Evolutionary conservation across 2,113 vertebrate species (phyloP).

Genomic region (Elephas maximus): DNA sequence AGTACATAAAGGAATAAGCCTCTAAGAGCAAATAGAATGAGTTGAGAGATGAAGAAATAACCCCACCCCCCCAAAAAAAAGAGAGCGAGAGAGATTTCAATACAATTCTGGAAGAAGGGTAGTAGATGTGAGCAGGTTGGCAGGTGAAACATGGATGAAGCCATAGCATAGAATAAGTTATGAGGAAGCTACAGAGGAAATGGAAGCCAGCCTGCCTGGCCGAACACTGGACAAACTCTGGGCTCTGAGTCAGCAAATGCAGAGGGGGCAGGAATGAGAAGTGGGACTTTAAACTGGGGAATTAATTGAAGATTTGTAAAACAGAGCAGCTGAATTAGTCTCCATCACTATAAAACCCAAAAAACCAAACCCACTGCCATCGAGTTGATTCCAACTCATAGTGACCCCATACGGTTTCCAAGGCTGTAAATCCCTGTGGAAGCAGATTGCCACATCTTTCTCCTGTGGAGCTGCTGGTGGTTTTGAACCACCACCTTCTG

Average conservation of each 20-base stretch:
- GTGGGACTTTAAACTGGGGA: conserved; percentile 43
- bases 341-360: not conserved
- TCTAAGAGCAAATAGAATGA: conserved; percentile 43
- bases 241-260: conserved; percentile 66
- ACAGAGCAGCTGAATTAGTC: conserved; percentile 47
- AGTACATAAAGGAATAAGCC: conserved; percentile 22
- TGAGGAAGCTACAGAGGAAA: conserved; percentile 27
- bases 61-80: not conserved
- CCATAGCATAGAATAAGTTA: conserved; percentile 41
- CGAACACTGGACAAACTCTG: conserved; percentile 64
- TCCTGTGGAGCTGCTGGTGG: no score
- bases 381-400: no score
- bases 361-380: no score
- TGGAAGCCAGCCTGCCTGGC: conserved; percentile 14
- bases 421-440: no score
- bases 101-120: conserved; percentile 35
- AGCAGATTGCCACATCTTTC: no score
- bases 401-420: no score
- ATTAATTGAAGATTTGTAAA: conserved; percentile 69
- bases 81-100: not conserved
- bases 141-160: conserved; percentile 60
- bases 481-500: no score
- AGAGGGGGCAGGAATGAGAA: conserved; percentile 42
- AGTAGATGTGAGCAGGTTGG: conserved; percentile 2
- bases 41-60: not conserved